phyloP scores from a whole-genome alignment of 2,888 invertebrate species.

The Palloptera scutellata region DNA sequence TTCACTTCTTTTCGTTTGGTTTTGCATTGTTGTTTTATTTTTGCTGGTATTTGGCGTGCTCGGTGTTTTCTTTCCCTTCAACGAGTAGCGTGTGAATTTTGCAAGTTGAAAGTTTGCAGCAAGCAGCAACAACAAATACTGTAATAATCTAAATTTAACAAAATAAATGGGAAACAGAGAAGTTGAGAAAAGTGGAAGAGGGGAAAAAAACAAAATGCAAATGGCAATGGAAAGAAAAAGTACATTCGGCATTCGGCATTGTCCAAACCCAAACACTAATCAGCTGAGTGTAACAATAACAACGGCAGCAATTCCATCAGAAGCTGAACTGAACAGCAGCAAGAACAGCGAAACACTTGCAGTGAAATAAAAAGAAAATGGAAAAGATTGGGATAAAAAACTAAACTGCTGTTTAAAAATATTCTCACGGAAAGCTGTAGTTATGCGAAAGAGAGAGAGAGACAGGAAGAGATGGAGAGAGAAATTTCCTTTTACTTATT shows the following conservation, averaged over 20 bases:
- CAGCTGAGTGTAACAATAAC: slow-evolving; percentile 17
- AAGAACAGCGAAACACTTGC: background rate
- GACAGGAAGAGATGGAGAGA: too few species aligned
- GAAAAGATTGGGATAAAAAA: background rate
- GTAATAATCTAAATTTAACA: background rate
- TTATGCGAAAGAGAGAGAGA: too few species aligned
- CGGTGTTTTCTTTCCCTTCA: background rate
- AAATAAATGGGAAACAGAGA: background rate
- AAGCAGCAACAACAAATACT: background rate
- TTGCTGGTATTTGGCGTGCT: background rate
- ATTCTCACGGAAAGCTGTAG: background rate
- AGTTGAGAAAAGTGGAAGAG: background rate
- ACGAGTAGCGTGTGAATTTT: too few species aligned
- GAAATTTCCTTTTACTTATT: too few species aligned
- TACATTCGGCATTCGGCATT: slow-evolving; percentile 18
- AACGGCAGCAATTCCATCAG: background rate
- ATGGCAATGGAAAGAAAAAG: too few species aligned
- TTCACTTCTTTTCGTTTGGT: too few species aligned
- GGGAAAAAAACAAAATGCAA: slow-evolving; percentile 5
- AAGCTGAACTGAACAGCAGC: background rate
- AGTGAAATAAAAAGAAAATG: background rate
- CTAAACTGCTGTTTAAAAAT: slow-evolving; percentile 7
- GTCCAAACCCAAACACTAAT: slow-evolving; percentile 24
- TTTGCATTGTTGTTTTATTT: background rate
- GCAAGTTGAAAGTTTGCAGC: background rate